Conservation (phyloP, 2,113 vertebrate species). For the Porphyrio hochstetteri region DNA sequence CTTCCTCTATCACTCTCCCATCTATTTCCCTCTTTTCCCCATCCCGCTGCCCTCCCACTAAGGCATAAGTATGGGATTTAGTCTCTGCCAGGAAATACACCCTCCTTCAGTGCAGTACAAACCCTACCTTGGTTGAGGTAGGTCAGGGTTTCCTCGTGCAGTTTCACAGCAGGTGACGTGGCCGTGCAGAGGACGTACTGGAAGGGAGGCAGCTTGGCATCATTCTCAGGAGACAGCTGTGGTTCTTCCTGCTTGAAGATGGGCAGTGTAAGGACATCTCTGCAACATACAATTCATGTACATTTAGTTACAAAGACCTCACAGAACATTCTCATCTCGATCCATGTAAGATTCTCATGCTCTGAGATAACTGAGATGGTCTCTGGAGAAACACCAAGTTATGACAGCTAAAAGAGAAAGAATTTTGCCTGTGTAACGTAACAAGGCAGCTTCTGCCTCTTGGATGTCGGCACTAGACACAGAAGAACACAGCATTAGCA, state of each 20-base stretch:
- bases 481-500: background rate
- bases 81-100: background rate
- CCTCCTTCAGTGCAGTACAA: background rate
- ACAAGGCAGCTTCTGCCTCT: background rate
- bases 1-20: background rate
- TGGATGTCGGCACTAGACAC: no score
- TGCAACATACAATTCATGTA: slow-evolving; percentile 58
- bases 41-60: background rate
- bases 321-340: background rate
- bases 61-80: background rate
- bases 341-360: background rate
- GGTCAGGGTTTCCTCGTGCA: slow-evolving; percentile 90
- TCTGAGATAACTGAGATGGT: background rate
- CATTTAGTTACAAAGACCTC: background rate
- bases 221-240: slow-evolving; percentile 78
- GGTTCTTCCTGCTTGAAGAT: slow-evolving; percentile 90
- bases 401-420: background rate
- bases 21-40: background rate
- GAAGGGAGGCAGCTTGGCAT: slow-evolving; percentile 79
- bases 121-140: slow-evolving; percentile 95
- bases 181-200: slow-evolving; percentile 89
- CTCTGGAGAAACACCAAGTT: background rate
- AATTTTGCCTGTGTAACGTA: background rate
- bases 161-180: slow-evolving; percentile 90
- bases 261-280: slow-evolving; percentile 88